Evolutionary conservation across 2,113 vertebrate species (phyloP).

Genomic region (Mirounga angustirostris): DNA sequence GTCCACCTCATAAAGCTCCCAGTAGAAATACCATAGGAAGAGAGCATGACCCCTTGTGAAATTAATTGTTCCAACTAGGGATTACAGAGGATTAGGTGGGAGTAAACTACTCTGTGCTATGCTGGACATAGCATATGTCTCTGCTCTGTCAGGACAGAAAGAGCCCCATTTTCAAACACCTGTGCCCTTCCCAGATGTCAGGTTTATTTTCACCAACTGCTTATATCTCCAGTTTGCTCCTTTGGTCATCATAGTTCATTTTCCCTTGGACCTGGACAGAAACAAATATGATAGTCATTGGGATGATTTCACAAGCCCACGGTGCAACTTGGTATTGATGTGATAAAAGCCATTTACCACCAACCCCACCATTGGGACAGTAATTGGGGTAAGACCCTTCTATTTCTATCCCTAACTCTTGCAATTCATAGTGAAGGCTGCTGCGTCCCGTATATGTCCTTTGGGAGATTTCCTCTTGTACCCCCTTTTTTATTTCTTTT

Average conservation of each 20-base stretch:
- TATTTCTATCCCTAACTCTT: background rate
- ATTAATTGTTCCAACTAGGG: constrained; percentile 19
- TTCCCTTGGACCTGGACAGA: background rate
- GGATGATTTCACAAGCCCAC: background rate
- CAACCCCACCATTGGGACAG: background rate
- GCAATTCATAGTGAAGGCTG: background rate
- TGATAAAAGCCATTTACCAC: background rate
- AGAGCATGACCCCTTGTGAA: background rate
- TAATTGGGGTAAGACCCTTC: background rate
- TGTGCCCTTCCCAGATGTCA: background rate
- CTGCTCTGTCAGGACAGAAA: background rate
- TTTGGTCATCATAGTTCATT: background rate
- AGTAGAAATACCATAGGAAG: constrained; percentile 26
- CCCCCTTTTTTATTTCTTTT: background rate
- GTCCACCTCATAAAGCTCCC: constrained; percentile 39
- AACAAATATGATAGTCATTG: too few species aligned
- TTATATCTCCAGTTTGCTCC: background rate
- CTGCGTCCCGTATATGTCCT: accelerated
- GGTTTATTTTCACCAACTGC: background rate
- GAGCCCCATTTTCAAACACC: background rate
- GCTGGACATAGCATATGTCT: background rate
- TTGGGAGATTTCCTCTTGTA: accelerated
- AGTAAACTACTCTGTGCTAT: background rate
- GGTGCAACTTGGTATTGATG: background rate
- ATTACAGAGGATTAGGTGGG: background rate